Percentiles rank a stretch among this genome's conserved stretches.
Evolutionary conservation across 2,113 vertebrate species (phyloP).

Genomic region (Malurus elegans): DNA sequence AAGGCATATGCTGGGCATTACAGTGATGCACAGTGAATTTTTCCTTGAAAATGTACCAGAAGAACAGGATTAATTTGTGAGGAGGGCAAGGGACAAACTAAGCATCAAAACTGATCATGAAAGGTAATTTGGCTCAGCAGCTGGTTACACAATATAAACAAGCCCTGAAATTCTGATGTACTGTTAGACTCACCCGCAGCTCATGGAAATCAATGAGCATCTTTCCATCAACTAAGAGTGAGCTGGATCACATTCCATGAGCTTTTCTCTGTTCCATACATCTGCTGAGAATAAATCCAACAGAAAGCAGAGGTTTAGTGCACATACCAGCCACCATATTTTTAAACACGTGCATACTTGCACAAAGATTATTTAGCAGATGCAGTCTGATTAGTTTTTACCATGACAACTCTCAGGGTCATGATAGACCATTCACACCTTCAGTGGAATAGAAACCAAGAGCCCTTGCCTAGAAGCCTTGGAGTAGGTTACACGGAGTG

Average conservation of each 20-base stretch:
- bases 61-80: not conserved
- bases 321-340: not conserved
- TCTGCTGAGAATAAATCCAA: not conserved
- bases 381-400: not conserved
- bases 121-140: not conserved
- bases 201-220: not conserved
- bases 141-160: not conserved
- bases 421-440: not conserved
- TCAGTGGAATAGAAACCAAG: not conserved
- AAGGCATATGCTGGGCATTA: not conserved
- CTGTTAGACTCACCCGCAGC: not conserved
- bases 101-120: not conserved
- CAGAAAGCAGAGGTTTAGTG: not conserved
- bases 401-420: not conserved
- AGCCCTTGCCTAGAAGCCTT: not conserved
- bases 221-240: not conserved
- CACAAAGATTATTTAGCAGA: not conserved
- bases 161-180: not conserved
- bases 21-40: accelerated
- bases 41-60: not conserved
- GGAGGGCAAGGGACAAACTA: not conserved
- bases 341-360: not conserved
- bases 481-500: not conserved
- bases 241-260: not conserved
- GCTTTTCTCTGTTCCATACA: not conserved